Evolutionary conservation across 2,888 invertebrate species (phyloP).

Genomic region (Tuberolachnus salignus): DNA sequence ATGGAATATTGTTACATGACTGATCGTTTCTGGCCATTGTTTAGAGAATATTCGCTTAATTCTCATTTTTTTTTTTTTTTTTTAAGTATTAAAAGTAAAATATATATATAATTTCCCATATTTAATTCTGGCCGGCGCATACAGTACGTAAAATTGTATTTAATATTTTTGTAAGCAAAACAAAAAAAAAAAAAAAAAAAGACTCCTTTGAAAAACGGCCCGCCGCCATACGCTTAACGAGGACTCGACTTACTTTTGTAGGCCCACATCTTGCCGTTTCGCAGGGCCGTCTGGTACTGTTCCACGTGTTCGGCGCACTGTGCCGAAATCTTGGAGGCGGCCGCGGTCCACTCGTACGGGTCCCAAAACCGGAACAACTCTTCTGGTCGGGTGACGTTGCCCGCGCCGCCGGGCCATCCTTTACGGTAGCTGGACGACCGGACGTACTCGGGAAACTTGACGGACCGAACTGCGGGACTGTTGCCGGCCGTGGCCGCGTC

Average conservation of each 20-base stretch:
- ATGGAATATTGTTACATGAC: too few relatives aligned
- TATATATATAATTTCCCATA: too few relatives aligned
- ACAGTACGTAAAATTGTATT: too few relatives aligned
- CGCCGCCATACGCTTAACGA: too few relatives aligned
- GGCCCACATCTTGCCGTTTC: conserved; percentile 55
- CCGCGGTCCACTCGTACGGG: conserved; percentile 26
- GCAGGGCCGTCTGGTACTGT: conserved; percentile 45
- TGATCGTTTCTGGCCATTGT: too few relatives aligned
- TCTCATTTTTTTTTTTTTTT: too few relatives aligned
- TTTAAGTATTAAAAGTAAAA: too few relatives aligned
- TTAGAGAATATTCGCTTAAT: too few relatives aligned
- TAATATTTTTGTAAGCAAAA: too few relatives aligned
- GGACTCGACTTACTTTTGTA: conserved; percentile 44
- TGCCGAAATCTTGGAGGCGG: conserved; percentile 68
- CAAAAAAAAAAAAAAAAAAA: too few relatives aligned
- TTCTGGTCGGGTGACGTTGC: conserved; percentile 49
- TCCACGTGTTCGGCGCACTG: conserved; percentile 43
- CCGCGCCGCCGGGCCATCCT: conserved; percentile 11
- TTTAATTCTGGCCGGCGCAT: too few relatives aligned
- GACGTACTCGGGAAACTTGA: conserved; percentile 44
- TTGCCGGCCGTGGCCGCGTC: conserved; percentile 38
- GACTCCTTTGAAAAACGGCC: too few relatives aligned
- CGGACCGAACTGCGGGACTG: not conserved
- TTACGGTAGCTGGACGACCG: conserved; percentile 37
- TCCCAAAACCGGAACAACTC: conserved; percentile 50